Percentiles rank a stretch among this genome's conserved stretches.
These are phyloP conservation scores for Uropetala carovei DNA, from an alignment of 2,888 invertebrate genomes.

Conservation along the genomic window DNA sequence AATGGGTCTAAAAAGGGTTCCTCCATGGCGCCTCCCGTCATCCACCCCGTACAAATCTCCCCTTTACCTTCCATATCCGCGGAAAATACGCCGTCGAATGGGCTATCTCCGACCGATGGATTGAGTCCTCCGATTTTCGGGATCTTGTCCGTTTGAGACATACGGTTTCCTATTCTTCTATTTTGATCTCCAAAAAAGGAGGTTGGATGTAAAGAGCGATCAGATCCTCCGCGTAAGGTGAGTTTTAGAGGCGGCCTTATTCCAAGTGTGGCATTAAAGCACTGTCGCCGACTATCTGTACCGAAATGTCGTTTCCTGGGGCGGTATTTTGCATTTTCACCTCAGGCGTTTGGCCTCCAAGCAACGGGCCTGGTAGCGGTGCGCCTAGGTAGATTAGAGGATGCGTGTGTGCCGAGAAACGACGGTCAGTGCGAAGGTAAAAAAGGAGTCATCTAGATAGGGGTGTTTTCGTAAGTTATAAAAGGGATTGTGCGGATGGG, in stretches of 20 bases:
- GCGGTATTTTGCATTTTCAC: no score
- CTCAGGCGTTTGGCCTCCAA: no score
- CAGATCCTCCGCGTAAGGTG: no score
- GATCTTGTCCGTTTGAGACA: not conserved
- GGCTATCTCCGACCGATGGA: not conserved
- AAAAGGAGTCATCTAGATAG: not conserved
- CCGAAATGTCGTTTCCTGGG: no score
- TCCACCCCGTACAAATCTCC: not conserved
- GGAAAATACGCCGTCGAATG: not conserved
- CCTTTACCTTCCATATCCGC: not conserved
- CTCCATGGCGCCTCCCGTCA: not conserved
- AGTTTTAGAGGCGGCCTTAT: no score
- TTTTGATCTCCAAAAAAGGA: not conserved
- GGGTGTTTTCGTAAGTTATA: constrained; percentile 24
- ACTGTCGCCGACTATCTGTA: no score
- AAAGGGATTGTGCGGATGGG: not conserved
- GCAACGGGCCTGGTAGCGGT: no score
- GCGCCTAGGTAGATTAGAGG: not conserved
- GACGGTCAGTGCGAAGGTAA: not conserved
- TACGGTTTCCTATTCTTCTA: not conserved
- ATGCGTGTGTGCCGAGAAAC: not conserved
- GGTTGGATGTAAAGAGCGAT: not conserved
- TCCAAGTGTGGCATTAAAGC: no score
- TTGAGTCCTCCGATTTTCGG: not conserved
- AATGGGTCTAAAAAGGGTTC: not conserved